Percentiles rank a stretch among this genome's conserved stretches.
Evolutionary conservation across 2,888 invertebrate genomes (phyloP).

Genomic region (Lasioglossum calceatum): DNA sequence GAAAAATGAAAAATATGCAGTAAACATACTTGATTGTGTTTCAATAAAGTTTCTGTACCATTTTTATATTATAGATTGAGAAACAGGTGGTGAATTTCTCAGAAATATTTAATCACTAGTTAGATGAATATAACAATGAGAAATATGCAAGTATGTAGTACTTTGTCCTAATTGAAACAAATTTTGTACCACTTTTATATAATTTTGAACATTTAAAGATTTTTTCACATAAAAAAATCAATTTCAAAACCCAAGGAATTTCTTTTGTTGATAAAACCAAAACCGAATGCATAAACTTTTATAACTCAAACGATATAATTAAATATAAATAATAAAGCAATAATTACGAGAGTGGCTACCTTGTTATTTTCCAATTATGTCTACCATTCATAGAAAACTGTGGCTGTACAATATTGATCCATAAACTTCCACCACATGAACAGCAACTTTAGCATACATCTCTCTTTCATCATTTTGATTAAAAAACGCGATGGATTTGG

Average conservation of each 20-base stretch:
- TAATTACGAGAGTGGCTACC: neutral
- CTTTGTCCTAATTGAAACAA: neutral
- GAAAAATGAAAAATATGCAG: neutral
- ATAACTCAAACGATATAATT: neutral
- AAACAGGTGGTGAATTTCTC: neutral
- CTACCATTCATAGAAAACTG: neutral
- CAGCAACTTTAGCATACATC: neutral
- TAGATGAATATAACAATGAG: neutral
- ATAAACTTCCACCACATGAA: neutral
- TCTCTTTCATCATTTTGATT: neutral
- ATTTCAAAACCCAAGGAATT: neutral
- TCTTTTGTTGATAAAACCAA: neutral
- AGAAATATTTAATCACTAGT: neutral
- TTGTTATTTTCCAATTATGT: neutral
- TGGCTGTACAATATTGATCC: neutral
- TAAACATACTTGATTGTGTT: neutral
- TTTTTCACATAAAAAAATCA: neutral
- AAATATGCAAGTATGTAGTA: neutral
- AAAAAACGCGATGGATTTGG: neutral
- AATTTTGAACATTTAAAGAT: neutral
- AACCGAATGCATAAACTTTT: too few relatives aligned
- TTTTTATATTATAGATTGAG: neutral
- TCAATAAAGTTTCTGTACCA: too few relatives aligned
- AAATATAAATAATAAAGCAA: neutral
- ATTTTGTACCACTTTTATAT: neutral